Conservation (phyloP, 2,888 invertebrate species). For the Pherbina coryleti region DNA sequence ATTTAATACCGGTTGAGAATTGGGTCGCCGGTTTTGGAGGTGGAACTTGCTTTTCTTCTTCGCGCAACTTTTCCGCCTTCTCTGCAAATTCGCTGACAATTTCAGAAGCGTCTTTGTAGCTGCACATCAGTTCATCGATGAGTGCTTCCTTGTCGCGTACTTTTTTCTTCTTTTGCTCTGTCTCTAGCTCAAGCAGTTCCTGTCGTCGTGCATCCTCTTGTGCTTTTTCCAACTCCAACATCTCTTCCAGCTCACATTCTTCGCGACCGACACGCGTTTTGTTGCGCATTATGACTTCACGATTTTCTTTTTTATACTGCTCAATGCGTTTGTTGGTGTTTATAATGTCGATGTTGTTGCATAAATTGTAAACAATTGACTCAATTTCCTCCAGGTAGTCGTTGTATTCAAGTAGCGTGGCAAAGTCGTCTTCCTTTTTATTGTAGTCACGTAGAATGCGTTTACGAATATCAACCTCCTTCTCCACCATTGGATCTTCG, state of each 20-base stretch:
- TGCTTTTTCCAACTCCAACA: constrained; percentile 84
- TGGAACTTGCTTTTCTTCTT: constrained; percentile 71
- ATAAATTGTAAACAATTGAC: constrained; percentile 89
- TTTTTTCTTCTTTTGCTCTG: constrained; percentile 83
- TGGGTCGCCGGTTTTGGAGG: constrained; percentile 73
- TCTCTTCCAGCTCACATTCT: constrained; percentile 88
- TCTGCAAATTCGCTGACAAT: constrained; percentile 87
- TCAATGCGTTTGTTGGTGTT: constrained; percentile 92
- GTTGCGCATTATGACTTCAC: constrained; percentile 84
- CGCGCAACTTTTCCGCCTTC: constrained; percentile 77
- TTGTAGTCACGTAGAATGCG: constrained; percentile 91
- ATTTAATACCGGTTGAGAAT: constrained; percentile 90
- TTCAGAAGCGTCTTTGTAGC: constrained; percentile 88
- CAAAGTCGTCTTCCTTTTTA: constrained; percentile 95
- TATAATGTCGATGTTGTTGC: constrained; percentile 89
- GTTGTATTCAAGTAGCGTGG: constrained; percentile 86
- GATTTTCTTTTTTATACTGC: constrained; percentile 91
- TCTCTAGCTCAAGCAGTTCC: constrained; percentile 76
- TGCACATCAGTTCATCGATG: constrained; percentile 95
- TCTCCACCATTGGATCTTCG: constrained; percentile 96
- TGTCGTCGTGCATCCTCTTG: constrained; percentile 81
- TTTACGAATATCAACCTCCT: constrained; percentile 95
- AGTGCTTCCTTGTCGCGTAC: constrained; percentile 90
- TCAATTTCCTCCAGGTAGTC: constrained; percentile 97
- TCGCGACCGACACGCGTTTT: constrained; percentile 82